These are phyloP conservation scores for Cardinalis cardinalis DNA, from an alignment of 2,113 vertebrate genomes.

Conservation along the genomic window DNA sequence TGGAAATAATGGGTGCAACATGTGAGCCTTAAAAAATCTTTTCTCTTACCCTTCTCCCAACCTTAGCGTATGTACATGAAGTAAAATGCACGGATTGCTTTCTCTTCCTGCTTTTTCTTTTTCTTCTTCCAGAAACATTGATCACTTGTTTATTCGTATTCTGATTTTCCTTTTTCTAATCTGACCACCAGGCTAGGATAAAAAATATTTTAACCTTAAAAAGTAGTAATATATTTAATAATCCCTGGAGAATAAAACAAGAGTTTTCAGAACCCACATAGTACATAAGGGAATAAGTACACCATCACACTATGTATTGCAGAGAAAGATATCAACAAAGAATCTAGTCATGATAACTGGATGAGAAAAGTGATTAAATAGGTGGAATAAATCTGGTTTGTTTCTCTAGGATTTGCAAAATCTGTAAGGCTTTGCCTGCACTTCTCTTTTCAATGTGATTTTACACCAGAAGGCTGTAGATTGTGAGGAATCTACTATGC, in stretches of 20 bases:
- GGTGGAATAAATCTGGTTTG: background rate
- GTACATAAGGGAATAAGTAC: background rate
- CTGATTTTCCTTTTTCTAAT: background rate
- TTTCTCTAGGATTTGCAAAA: background rate
- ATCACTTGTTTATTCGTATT: background rate
- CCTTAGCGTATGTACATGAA: background rate
- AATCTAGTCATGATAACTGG: background rate
- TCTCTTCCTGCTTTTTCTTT: background rate
- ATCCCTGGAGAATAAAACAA: background rate
- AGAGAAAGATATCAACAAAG: background rate
- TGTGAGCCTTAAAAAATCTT: background rate
- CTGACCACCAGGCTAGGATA: constrained; percentile 14
- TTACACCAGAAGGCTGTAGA: background rate
- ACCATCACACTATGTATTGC: background rate
- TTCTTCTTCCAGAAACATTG: background rate
- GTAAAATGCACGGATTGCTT: background rate
- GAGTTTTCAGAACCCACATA: background rate
- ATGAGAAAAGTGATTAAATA: background rate
- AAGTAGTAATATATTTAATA: constrained; percentile 16
- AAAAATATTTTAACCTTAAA: constrained; percentile 44
- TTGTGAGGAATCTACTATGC: background rate
- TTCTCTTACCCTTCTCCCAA: background rate
- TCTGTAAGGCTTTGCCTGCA: background rate
- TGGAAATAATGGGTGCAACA: background rate
- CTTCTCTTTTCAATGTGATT: background rate